Evolutionary conservation across 1,140 invertebrate genomes (phyloP).

Genomic region (Drosophila takahashii): DNA sequence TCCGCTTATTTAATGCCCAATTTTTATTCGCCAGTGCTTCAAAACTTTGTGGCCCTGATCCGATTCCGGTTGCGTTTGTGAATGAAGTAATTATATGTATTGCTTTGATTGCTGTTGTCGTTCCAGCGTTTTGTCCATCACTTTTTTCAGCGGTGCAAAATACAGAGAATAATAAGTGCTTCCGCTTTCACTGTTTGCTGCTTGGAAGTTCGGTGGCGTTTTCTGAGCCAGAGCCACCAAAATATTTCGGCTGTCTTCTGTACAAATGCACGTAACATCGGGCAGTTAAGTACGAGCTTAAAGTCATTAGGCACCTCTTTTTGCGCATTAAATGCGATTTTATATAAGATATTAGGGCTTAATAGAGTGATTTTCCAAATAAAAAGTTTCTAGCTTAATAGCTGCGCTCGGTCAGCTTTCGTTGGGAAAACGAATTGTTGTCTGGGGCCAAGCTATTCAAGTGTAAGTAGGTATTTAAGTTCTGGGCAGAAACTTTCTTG

Average conservation of each 20-base stretch:
- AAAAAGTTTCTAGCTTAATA: conserved; percentile 14
- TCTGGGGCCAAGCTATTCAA: not conserved
- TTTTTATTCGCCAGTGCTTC: conserved; percentile 31
- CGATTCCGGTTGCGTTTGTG: conserved; percentile 70
- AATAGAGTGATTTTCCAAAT: conserved; percentile 31
- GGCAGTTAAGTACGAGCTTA: conserved; percentile 37
- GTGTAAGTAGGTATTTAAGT: conserved; percentile 1
- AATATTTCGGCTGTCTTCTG: conserved; percentile 23
- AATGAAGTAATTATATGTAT: conserved; percentile 60
- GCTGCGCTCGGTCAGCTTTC: conserved; percentile 9
- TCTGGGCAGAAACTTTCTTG: conserved; percentile 8
- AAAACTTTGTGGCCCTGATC: conserved; percentile 55
- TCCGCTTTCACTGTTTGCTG: conserved; percentile 68
- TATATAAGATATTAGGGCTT: conserved; percentile 33
- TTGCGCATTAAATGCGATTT: conserved; percentile 47
- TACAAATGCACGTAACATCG: conserved; percentile 48
- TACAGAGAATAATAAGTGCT: conserved; percentile 65
- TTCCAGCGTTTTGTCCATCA: conserved; percentile 50
- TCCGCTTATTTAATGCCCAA: conserved; percentile 52
- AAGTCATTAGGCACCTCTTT: conserved; percentile 54
- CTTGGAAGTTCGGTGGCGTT: conserved; percentile 51
- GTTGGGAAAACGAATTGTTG: not conserved
- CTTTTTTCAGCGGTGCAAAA: conserved; percentile 58
- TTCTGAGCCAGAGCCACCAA: conserved; percentile 32
- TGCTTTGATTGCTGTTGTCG: conserved; percentile 56